Evolutionary conservation across 2,888 invertebrate species (phyloP).

Genomic region (Apocheima hispidaria): DNA sequence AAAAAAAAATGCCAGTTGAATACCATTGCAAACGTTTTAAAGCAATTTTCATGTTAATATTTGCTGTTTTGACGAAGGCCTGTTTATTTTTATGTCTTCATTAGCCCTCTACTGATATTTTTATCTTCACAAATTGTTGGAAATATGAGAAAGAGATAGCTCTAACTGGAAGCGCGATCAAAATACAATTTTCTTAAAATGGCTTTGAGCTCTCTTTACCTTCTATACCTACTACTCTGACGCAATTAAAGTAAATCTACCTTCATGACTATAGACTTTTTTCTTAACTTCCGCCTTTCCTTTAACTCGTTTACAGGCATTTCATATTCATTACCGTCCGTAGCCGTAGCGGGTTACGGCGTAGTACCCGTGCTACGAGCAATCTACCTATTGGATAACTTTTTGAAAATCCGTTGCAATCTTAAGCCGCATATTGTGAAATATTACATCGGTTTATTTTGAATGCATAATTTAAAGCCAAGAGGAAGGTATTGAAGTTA

Average conservation of each 20-base stretch:
- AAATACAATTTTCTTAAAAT: neutral
- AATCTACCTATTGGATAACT: constrained; percentile 29
- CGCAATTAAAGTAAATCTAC: constrained; percentile 18
- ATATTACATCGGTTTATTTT: neutral
- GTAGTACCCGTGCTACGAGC: constrained; percentile 31
- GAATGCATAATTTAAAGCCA: neutral
- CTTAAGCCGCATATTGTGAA: neutral
- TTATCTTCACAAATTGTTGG: too few species aligned
- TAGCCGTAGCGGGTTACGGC: constrained; percentile 29
- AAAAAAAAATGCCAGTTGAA: too few species aligned
- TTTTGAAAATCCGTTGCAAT: constrained; percentile 2
- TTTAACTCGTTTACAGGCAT: constrained; percentile 68
- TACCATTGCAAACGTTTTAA: too few species aligned
- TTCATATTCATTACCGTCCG: constrained; percentile 53
- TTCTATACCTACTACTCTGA: too few species aligned
- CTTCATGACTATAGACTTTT: constrained; percentile 13
- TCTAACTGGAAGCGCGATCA: too few species aligned
- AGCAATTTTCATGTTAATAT: too few species aligned
- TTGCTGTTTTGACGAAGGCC: too few species aligned
- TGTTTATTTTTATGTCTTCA: too few species aligned
- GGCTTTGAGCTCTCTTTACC: too few species aligned
- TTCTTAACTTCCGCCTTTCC: constrained; percentile 23
- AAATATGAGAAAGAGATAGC: too few species aligned
- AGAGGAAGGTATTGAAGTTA: too few species aligned
- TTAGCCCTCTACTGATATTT: too few species aligned